Evolutionary conservation across 2,888 invertebrate genomes (phyloP), one percentile per base, ranked within the genome.

Genomic region (Candidula unifasciata): DNA sequence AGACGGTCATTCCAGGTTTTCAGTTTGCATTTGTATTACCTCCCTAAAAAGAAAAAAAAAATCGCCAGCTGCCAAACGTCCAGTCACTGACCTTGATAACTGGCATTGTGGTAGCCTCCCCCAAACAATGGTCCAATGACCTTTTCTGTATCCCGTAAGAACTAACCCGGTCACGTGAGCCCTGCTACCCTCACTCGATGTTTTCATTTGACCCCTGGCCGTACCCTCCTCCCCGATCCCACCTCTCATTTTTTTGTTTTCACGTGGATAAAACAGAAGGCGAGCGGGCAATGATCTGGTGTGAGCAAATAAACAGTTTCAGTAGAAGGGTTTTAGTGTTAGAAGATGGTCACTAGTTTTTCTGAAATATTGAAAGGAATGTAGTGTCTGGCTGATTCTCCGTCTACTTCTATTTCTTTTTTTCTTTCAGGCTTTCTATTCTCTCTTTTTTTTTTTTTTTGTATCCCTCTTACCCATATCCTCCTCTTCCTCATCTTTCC

Each of bases 41-140:
- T 73, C 73, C 73, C 44, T 73, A 54, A 8, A 33, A 5, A 57
- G 18, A 21, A 44, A 44, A 44, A 44, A 44, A 44, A 44, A 10
- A 44, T 44, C 57, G 60, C 76, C 76, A 76, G 76, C 76, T 76
- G 76, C 76, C 54, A 33, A 24, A 6, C 33, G 57, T 18, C 76
- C 76, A 76, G 76, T 76, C 76, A 76, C 76, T 76, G 76, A 76
- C 76, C 76, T 76, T 76, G 76, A 76, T 76, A 74, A 5, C 5
- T 35, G 16, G 57, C 57, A 33, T 33, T 54, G 21, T 54, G 16
- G 21, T 60, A 44, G 76, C 35, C 57, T 33, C 33, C 33, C 8
- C 2, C 76, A 30, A 54, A 76, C 76, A 76, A 76, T 76, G 33
- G 33, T 10, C 33, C 33, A 30, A 21, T 76, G 76, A 76, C 76